These are phyloP conservation scores for Salminus brasiliensis DNA, from an alignment of 2,113 vertebrate genomes.

Conservation along the genomic window DNA sequence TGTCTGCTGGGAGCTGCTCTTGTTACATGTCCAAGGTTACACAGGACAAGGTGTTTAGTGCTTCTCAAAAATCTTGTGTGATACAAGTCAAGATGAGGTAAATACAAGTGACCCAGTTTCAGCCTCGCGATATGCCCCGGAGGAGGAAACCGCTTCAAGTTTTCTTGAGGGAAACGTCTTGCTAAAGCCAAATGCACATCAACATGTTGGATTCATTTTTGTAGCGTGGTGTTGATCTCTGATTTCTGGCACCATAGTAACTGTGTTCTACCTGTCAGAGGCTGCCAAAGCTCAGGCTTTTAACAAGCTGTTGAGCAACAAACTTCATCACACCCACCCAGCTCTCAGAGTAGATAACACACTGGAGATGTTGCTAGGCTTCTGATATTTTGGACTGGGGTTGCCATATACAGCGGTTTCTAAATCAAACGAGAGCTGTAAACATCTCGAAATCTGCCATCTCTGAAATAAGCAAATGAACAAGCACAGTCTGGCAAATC, in stretches of 20 bases:
- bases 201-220: conserved; percentile 50
- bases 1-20: neutral
- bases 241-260: conserved; percentile 69
- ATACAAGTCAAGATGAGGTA: neutral
- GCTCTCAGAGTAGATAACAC: conserved; percentile 57
- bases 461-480: conserved; percentile 17
- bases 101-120: conserved; percentile 20
- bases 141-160: conserved; percentile 40
- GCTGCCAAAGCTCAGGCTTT: conserved; percentile 62
- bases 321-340: conserved; percentile 54
- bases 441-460: conserved; percentile 17
- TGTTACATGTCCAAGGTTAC: neutral
- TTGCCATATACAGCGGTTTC: conserved; percentile 39
- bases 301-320: conserved; percentile 60
- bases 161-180: conserved; percentile 36
- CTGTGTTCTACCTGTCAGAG: conserved; percentile 61
- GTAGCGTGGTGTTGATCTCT: conserved; percentile 63
- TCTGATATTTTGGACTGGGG: conserved; percentile 35
- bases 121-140: neutral
- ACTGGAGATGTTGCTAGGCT: conserved; percentile 26
- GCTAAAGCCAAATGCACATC: conserved; percentile 61
- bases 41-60: neutral
- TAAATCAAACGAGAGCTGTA: conserved; percentile 11
- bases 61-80: neutral
- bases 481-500: neutral